A percentile compares a stretch with the other conserved stretches of the same genome.
These are phyloP conservation scores for Capreolus pygargus DNA, from an alignment of 2,113 vertebrate species.

Conservation along the genomic window DNA sequence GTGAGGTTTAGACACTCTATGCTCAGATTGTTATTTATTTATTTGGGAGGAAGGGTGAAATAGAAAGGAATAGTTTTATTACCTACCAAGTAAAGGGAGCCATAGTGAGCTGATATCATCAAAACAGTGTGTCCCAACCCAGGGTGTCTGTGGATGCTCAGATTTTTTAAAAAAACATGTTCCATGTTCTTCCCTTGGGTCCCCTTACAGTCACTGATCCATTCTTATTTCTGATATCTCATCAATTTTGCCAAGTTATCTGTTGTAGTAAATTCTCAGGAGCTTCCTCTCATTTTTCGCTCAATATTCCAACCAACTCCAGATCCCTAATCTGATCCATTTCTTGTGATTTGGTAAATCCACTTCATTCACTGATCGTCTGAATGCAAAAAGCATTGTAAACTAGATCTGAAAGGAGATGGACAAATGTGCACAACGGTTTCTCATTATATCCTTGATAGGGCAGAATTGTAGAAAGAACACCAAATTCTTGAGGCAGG, in stretches of 20 bases:
- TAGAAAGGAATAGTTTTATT: neutral
- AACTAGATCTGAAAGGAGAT: neutral
- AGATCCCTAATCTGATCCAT: neutral
- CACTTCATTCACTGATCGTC: neutral
- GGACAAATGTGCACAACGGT: fast-evolving
- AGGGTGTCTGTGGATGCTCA: neutral
- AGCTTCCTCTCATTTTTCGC: neutral
- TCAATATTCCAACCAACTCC: neutral
- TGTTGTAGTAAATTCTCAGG: neutral
- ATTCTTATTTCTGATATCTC: neutral
- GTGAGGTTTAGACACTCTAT: neutral
- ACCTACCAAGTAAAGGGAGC: neutral
- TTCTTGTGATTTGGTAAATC: neutral
- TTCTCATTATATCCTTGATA: neutral
- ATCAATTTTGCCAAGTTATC: neutral
- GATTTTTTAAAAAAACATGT: neutral
- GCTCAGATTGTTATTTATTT: neutral
- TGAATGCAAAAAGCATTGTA: neutral
- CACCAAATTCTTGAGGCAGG: fast-evolving
- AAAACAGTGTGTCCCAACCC: neutral
- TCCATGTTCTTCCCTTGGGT: neutral
- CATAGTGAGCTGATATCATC: neutral
- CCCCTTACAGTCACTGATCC: fast-evolving
- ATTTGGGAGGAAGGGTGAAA: neutral
- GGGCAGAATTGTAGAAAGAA: fast-evolving